These are phyloP conservation scores for Ceuthmochares aereus DNA, from an alignment of 2,113 vertebrate species.

Conservation along the genomic window DNA sequence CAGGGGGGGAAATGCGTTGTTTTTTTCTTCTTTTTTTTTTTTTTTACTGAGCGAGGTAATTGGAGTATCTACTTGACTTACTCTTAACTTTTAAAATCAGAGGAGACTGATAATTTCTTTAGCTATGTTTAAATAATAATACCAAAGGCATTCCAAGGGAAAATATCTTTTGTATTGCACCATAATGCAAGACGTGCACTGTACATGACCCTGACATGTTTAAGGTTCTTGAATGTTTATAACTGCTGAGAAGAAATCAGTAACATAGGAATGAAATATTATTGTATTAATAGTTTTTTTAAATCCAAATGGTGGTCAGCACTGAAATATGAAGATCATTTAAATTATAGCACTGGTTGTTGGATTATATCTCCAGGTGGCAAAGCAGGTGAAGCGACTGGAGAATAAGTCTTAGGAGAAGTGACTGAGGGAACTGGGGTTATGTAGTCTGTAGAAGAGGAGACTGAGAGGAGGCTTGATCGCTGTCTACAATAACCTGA, in stretches of 20 bases:
- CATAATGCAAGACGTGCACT: not conserved
- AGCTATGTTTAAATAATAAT: not conserved
- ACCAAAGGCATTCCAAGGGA: not conserved
- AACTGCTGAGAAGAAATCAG: not conserved
- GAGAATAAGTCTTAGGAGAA: no score
- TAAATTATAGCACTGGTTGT: not conserved
- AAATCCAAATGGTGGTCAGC: not conserved
- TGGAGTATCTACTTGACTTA: not conserved
- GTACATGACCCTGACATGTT: not conserved
- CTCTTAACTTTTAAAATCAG: not conserved
- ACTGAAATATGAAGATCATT: not conserved
- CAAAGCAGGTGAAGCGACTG: no score
- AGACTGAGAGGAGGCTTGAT: no score
- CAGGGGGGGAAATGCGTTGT: no score
- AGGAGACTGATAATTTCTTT: not conserved
- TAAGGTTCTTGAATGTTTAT: not conserved
- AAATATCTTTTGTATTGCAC: not conserved
- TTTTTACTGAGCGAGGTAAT: not conserved
- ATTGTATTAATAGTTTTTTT: not conserved
- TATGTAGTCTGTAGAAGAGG: no score
- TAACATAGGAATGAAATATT: not conserved
- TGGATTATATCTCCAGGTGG: not conserved
- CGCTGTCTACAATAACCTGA: no score
- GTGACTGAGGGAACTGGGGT: no score
- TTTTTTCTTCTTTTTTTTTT: not conserved